Evolutionary conservation across 1,140 invertebrate species (phyloP), one percentile per base, ranked within the genome.

Genomic region (Hestina assimilis): DNA sequence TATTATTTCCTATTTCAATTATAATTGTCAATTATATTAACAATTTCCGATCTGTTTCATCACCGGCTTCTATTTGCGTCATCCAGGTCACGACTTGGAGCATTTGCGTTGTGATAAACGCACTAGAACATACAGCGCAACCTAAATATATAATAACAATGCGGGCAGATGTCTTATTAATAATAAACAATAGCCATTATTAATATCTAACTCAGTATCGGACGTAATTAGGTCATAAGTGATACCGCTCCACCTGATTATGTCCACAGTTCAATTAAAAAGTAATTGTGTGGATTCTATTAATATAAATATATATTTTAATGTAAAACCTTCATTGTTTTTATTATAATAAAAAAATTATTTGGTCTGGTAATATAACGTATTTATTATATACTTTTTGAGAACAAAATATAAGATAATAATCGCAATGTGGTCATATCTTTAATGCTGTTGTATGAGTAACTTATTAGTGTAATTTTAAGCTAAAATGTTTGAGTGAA

Each of bases 71-170:
- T 35, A 35, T 14, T 48, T 48, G 31, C 46, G 46, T 48, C 46
- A 48, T 48, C 46, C 46, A 48, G 46, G 46, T 48, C 46, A 48
- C 31, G 46, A 48, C 46, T 48, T 48, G 15, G 31, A 48, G 17
- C 46, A 35, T 48, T 48, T 35, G 31, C 31, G 46, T 20, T 35
- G 29, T 29, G 29, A 55, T 55, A 55, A 55, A 55, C 42, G 12
- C 42, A 33, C 52, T 40, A 38, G 19, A 41, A 51, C 21, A 24
- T 28, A 33, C 19, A 46, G 20, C 42, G 52, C 42, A 55, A 55
- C 42, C 42, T 55, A 46, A 55, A 55, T 55, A 54, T 54, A 45
- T 12, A 31, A 43, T 33, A 46, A 45, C 29, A 23, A 53, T 43
- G 26, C 29, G 52, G 42, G 33, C 33, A 46, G 41, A 54, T 45